Base-by-base conservation (phyloP, 2,888 invertebrate species). In the Ariolimax columbianus region DNA sequence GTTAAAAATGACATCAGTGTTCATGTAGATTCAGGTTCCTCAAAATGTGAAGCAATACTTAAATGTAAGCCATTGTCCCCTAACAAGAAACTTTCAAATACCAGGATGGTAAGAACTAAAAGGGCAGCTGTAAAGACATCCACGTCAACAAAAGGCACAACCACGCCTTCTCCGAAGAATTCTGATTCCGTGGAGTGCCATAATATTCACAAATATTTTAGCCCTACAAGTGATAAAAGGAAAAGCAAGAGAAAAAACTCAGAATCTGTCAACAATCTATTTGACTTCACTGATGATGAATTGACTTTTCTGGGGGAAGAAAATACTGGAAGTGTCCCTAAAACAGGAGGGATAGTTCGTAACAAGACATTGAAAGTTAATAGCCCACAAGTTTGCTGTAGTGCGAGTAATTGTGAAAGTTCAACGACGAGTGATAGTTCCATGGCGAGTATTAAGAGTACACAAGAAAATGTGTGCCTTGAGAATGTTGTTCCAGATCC, bases 231-330 rank as follows among this genome's bases (percentile, higher is more conserved):
- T 36, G 43, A 30, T 2, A 63, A 7, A 17, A n/a, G 33, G 30
- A 33, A 59, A 14, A 63, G 11, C 0, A 73, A 82, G 47, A 82
- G 82, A 63, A 75, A 30, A 47, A 82, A 75, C 43, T 75, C 82
- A 38, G 63, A 75, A 43, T 40, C 59, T 40, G 63, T 59, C 1
- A 40, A 82, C 19, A 59, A 14, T 75, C 33, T 75, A 30, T 19
- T 63, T 75, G 66, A 83, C 23, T 83, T 70, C 9, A 51, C 30
- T 77, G 83, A 83, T 66, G 68, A 83, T n/a, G 68, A 83, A 23
- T 19, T 82, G 40, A 30, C 63, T 19, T 38, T 77, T 66, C 9
- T 83, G 4, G 26, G 26, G 0, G 82, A 55, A 75, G 68, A 81
- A 72, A 47, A n/a, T 23, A 9, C 0, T 17, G 14, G 59, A 6